These are phyloP conservation scores for Cercopithecus mona DNA, from an alignment of 2,113 vertebrate genomes.

Conservation along the genomic window DNA sequence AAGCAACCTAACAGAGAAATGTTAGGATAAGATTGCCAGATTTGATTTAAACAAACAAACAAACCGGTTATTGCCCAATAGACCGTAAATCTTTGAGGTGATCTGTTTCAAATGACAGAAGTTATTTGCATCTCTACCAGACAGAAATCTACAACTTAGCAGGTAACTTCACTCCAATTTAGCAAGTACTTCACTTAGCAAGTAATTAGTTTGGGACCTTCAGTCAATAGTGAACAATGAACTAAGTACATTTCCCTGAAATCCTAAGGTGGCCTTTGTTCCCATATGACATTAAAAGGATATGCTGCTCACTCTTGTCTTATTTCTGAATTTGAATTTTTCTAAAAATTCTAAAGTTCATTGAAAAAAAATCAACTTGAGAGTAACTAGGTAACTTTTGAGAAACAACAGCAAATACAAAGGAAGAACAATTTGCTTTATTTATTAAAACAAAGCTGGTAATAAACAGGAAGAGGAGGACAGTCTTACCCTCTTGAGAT, in stretches of 20 bases:
- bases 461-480: background rate
- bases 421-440: background rate
- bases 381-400: background rate
- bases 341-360: background rate
- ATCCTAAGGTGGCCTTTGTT: background rate
- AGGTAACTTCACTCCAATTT: background rate
- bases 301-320: background rate
- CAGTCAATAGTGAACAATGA: background rate
- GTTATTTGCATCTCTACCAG: background rate
- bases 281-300: background rate
- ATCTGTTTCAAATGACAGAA: background rate
- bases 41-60: background rate
- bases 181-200: no score
- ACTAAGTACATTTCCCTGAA: background rate
- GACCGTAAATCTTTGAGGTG: background rate
- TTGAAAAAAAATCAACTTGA: conserved; percentile 7
- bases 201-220: background rate
- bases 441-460: background rate
- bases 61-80: background rate
- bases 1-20: background rate
- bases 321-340: conserved; percentile 16
- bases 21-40: background rate
- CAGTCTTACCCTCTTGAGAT: background rate
- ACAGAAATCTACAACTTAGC: background rate
- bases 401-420: background rate